Evolutionary conservation across 2,888 invertebrate genomes (phyloP).

Genomic region (Cheilosia pagana): DNA sequence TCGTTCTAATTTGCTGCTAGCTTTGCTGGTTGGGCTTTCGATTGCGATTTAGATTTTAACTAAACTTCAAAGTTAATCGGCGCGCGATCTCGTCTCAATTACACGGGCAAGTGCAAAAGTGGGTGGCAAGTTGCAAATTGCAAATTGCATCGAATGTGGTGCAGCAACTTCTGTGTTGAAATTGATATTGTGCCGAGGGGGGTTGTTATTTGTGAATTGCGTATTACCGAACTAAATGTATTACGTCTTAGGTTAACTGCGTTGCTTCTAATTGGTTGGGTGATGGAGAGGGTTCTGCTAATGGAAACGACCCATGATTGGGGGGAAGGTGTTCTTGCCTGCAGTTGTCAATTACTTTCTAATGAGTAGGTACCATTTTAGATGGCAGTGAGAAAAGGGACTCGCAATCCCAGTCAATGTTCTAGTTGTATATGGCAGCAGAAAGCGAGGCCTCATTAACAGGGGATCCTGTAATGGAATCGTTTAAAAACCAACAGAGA

Average conservation of each 20-base stretch:
- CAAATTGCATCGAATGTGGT: background rate
- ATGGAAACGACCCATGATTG: background rate
- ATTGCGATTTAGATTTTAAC: conserved; percentile 16
- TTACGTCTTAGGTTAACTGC: conserved; percentile 10
- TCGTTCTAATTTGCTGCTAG: conserved; percentile 12
- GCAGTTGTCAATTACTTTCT: too few relatives aligned
- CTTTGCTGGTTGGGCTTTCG: conserved; percentile 34
- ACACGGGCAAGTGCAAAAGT: background rate
- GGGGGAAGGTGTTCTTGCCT: background rate
- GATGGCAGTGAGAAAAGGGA: too few relatives aligned
- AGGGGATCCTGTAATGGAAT: too few relatives aligned
- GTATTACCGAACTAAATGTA: too few relatives aligned
- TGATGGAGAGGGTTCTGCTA: background rate
- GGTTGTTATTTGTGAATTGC: conserved; percentile 23
- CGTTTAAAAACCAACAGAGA: too few relatives aligned
- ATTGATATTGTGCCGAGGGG: background rate
- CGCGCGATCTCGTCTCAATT: background rate
- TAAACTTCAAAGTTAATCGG: conserved; percentile 25
- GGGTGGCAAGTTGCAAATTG: background rate
- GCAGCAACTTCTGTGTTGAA: background rate
- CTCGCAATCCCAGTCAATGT: too few relatives aligned
- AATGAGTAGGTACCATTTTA: too few relatives aligned
- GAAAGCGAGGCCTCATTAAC: too few relatives aligned
- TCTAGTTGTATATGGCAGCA: too few relatives aligned
- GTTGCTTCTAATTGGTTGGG: background rate